Evolutionary conservation across 2,888 invertebrate species (phyloP).

Genomic region (Perithous albicinctus): DNA sequence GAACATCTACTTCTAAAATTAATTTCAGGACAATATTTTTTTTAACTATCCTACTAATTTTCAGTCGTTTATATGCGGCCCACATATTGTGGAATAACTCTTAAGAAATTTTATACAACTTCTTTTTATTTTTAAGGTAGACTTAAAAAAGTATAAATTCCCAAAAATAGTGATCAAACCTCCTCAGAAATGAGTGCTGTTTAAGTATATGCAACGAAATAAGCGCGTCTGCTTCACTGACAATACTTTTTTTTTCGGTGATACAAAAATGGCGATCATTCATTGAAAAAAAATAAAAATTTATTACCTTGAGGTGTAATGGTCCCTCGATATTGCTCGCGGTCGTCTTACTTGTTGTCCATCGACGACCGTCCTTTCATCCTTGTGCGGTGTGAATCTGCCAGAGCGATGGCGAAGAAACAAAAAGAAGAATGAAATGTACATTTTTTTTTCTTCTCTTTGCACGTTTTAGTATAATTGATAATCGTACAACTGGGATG

Average conservation of each 20-base stretch:
- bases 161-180: not conserved
- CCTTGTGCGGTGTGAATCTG: constrained; percentile 71
- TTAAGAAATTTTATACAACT: not conserved
- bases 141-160: not conserved
- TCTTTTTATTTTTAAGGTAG: not conserved
- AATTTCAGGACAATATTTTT: no score
- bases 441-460: not conserved
- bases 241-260: not conserved
- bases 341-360: constrained; percentile 77
- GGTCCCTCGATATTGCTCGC: constrained; percentile 80
- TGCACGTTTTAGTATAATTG: constrained; percentile 10
- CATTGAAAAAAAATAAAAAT: no score
- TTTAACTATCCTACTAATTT: no score
- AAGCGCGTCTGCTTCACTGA: not conserved
- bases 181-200: not conserved
- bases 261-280: not conserved
- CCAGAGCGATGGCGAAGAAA: constrained; percentile 24
- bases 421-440: constrained; percentile 9
- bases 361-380: constrained; percentile 78
- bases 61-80: no score
- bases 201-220: not conserved
- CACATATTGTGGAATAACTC: no score
- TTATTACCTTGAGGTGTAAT: constrained; percentile 81
- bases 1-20: not conserved
- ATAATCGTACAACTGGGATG: constrained; percentile 10